Percentiles rank a stretch among this genome's conserved stretches.
These are phyloP conservation scores for Myzus persicae DNA, from an alignment of 1,140 invertebrate species.

Conservation along the genomic window DNA sequence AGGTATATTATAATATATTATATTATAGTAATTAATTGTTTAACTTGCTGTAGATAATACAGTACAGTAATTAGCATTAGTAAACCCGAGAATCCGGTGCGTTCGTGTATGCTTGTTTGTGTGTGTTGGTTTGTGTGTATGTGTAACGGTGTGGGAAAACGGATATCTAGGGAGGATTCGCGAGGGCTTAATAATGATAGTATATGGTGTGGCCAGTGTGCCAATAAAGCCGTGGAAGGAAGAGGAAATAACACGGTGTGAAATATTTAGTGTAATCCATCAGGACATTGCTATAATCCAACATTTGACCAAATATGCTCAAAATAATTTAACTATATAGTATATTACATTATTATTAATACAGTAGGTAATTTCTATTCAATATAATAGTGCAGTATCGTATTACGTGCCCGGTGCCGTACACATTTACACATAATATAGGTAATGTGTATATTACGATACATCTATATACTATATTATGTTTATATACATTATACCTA, in stretches of 20 bases:
- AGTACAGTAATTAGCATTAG: not conserved
- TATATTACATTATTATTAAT: not conserved
- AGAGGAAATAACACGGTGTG: not conserved
- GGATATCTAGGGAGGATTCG: not conserved
- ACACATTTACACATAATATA: not conserved
- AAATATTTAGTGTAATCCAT: constrained; percentile 32
- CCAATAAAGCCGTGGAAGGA: not conserved
- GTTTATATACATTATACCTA: too few relatives aligned
- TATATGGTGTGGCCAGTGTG: not conserved
- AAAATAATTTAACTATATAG: not conserved
- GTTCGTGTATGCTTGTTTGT: too few relatives aligned
- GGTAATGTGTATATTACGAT: not conserved
- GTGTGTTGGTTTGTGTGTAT: not conserved
- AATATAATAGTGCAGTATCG: not conserved
- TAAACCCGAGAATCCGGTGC: not conserved
- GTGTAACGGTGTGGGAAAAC: not conserved
- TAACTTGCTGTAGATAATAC: constrained; percentile 11
- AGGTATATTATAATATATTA: not conserved
- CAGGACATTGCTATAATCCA: constrained; percentile 36
- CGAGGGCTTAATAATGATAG: not conserved
- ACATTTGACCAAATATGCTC: constrained; percentile 1
- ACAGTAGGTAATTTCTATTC: not conserved
- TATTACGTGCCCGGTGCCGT: not conserved
- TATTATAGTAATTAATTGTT: not conserved
- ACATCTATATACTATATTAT: too few relatives aligned